Evolutionary conservation across 2,113 vertebrate species (phyloP).

Genomic region (Sterrhoptilus dennistouni): DNA sequence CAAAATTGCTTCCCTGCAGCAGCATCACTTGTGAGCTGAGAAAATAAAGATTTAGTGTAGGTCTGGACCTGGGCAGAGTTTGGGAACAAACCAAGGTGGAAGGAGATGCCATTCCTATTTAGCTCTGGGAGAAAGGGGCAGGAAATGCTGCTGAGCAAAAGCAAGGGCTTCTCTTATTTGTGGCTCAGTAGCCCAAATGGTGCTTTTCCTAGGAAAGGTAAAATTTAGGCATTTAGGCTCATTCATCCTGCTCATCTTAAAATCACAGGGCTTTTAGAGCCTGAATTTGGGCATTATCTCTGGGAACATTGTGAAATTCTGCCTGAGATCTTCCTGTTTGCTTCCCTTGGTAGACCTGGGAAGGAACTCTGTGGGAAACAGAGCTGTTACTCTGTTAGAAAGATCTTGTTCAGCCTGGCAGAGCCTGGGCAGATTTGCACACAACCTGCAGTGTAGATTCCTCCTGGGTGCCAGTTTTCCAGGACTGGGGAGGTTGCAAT

Average conservation of each 20-base stretch:
- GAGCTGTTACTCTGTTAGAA: neutral
- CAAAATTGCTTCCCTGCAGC: neutral
- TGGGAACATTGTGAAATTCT: neutral
- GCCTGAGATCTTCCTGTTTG: neutral
- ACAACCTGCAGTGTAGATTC: rapidly evolving
- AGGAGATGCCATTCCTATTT: neutral
- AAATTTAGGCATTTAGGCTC: neutral
- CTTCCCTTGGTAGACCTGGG: neutral
- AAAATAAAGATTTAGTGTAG: neutral
- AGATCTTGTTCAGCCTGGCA: neutral
- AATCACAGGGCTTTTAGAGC: neutral
- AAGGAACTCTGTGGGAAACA: neutral
- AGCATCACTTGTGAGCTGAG: neutral
- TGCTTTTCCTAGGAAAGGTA: neutral
- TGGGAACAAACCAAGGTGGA: neutral
- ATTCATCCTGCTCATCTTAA: neutral
- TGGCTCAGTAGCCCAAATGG: neutral
- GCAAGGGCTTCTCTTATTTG: neutral
- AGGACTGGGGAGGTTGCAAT: neutral
- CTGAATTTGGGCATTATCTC: neutral
- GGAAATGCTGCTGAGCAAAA: neutral
- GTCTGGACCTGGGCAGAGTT: neutral
- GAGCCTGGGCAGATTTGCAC: neutral
- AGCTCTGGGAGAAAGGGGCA: neutral
- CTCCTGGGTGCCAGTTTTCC: neutral